Evolutionary conservation across 1,140 invertebrate genomes (phyloP), one percentile per base, ranked within the genome.

Genomic region (Maniola jurtina): DNA sequence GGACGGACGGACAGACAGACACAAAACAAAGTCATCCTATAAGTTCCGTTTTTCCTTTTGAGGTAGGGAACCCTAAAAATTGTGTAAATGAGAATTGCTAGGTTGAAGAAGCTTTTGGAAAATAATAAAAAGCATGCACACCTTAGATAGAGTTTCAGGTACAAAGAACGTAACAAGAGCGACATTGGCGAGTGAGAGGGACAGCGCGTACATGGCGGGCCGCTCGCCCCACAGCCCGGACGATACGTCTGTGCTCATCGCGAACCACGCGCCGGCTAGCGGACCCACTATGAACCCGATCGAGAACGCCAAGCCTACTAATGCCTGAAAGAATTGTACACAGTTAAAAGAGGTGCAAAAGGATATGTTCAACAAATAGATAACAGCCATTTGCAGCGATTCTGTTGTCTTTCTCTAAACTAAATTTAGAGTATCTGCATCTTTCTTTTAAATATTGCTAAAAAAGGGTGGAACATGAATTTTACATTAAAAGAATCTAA

Each of bases 291-390:
- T 97, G 89, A 99, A 99, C 13, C 98, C 98, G 62, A 99, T 90
- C 0, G 98, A 99, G 92, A 99, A 99, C 6, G 98, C 98, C 77
- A 99, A 95, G 13, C 99, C 99, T 66, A 99, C 96, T 36, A 99
- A 87, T 14, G 99, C 98, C 97, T 98, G 90, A 73, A 94, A 93
- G 78, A 81, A 55, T 9, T 25, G 7, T 34, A 10, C 6, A 34
- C 13, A 34, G 1, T n/a, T 10, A n/a, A 15, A 14, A 48, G 14
- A 5, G 14, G 10, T n/a, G 40, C 5, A 42, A 10, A 10, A 10
- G 11, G 2, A 1, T 48, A 14, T 15, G 1, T 8, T 13, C 1
- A 10, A 13, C 1, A 42, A 42, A 42, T 42, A 42, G 40, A 42
- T 2, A 10, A 42, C n/a, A n/a, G n/a, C n/a, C n/a, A n/a, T n/a